A percentile compares a stretch with the other conserved stretches of the same genome.
phyloP scores from a whole-genome alignment of 2,797 vertebrate genomes.

The Anguilla pacifica region DNA sequence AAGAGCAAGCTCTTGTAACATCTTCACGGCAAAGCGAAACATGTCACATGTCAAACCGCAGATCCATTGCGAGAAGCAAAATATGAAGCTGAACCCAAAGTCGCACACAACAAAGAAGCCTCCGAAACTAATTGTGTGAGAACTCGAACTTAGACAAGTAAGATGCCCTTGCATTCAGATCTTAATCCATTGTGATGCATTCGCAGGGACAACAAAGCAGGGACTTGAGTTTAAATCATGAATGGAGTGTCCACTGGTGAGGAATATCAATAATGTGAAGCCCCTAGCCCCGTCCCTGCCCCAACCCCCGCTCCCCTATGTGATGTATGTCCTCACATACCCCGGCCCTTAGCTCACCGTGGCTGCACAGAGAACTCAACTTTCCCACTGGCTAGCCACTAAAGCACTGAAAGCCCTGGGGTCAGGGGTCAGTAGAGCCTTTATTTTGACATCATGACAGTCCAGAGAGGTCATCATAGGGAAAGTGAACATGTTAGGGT shows the following conservation, averaged over 20 bases:
- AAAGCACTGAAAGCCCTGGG: slow-evolving; percentile 41
- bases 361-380: slow-evolving; percentile 38
- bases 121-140: background rate
- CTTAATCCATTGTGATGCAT: slow-evolving; percentile 48
- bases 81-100: background rate
- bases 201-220: slow-evolving; percentile 48
- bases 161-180: slow-evolving; percentile 45
- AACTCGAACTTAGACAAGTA: slow-evolving; percentile 21
- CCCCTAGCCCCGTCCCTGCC: slow-evolving; percentile 12
- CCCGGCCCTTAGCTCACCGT: slow-evolving; percentile 5
- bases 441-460: slow-evolving; percentile 56
- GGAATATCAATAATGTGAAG: slow-evolving; percentile 47
- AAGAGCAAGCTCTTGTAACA: background rate
- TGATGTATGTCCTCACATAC: slow-evolving; percentile 22
- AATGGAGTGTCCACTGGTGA: slow-evolving; percentile 46
- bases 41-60: background rate
- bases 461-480: slow-evolving; percentile 56
- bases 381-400: slow-evolving; percentile 61
- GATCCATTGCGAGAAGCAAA: background rate
- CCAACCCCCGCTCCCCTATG: slow-evolving; percentile 44
- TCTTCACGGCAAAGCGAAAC: background rate
- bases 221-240: slow-evolving; percentile 46
- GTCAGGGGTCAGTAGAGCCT: slow-evolving; percentile 54
- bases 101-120: background rate
- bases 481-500: slow-evolving; percentile 44